phyloP scores from a whole-genome alignment of 2,888 invertebrate genomes.

The Idaea dimidiata region DNA sequence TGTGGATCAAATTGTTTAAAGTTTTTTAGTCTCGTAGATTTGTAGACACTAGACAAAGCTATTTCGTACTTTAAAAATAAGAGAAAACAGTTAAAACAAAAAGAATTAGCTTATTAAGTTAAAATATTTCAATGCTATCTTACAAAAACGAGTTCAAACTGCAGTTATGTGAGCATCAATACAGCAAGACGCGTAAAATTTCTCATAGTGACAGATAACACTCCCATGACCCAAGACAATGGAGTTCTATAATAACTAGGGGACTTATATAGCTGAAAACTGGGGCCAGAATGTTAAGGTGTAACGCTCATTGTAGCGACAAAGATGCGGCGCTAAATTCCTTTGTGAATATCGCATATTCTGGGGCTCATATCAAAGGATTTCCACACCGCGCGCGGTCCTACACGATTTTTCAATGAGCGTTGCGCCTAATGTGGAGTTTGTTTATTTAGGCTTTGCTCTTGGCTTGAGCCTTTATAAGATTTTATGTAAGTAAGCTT shows the following conservation, averaged over 20 bases:
- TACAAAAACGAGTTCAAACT: slow-evolving; percentile 11
- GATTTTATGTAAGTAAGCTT: too few species aligned
- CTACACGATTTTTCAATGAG: too few species aligned
- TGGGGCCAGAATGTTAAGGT: not conserved
- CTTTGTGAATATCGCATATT: too few species aligned
- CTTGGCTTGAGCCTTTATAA: too few species aligned
- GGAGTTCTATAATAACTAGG: slow-evolving; percentile 33
- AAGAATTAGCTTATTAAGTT: not conserved
- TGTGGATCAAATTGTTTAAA: too few species aligned
- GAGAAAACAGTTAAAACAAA: not conserved
- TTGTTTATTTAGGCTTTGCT: too few species aligned
- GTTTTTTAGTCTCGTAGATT: not conserved
- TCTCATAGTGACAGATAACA: slow-evolving; percentile 41
- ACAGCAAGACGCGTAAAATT: slow-evolving; percentile 10
- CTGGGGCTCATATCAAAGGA: too few species aligned
- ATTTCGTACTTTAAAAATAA: not conserved
- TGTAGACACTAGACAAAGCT: too few species aligned
- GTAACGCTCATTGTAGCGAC: not conserved
- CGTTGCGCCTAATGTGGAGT: too few species aligned
- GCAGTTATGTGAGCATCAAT: slow-evolving; percentile 37
- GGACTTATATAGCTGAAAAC: not conserved
- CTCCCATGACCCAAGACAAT: slow-evolving; percentile 55
- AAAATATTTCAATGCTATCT: slow-evolving; percentile 10
- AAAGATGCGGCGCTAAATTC: too few species aligned
- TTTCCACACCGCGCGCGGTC: too few species aligned